phyloP scores from a whole-genome alignment of 2,113 vertebrate genomes.

The Synchiropus splendidus region DNA sequence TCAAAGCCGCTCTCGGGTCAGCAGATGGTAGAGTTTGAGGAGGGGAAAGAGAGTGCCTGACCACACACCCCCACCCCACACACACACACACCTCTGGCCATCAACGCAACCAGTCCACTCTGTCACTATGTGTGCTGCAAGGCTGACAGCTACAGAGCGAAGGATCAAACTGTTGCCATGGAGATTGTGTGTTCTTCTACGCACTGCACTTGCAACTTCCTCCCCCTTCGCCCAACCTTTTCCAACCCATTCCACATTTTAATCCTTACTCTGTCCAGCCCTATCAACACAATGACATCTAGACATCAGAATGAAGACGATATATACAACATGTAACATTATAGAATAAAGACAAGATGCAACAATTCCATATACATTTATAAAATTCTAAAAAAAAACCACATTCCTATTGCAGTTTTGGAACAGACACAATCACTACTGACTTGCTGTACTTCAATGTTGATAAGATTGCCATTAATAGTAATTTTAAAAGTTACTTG shows the following conservation, averaged over 20 bases:
- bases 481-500: no score
- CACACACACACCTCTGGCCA: constrained; percentile 40
- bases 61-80: constrained; percentile 15
- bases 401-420: no score
- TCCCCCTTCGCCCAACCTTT: constrained; percentile 45
- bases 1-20: constrained; percentile 58
- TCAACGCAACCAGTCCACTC: constrained; percentile 60
- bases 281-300: no score
- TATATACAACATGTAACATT: no score
- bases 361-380: no score
- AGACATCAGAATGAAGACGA: no score
- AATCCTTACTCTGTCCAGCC: constrained; percentile 8
- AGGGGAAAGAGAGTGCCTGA: constrained; percentile 13
- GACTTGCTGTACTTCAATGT: no score
- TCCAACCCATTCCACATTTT: constrained; percentile 64
- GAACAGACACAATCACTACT: no score
- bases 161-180: constrained; percentile 67
- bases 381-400: no score
- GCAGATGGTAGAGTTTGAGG: constrained; percentile 47
- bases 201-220: constrained; percentile 48
- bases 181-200: constrained; percentile 64
- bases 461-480: no score
- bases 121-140: constrained; percentile 50
- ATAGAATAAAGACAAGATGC: no score
- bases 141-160: constrained; percentile 56